phyloP scores from a whole-genome alignment of 1,140 invertebrate genomes.

The Solenopsis invicta region DNA sequence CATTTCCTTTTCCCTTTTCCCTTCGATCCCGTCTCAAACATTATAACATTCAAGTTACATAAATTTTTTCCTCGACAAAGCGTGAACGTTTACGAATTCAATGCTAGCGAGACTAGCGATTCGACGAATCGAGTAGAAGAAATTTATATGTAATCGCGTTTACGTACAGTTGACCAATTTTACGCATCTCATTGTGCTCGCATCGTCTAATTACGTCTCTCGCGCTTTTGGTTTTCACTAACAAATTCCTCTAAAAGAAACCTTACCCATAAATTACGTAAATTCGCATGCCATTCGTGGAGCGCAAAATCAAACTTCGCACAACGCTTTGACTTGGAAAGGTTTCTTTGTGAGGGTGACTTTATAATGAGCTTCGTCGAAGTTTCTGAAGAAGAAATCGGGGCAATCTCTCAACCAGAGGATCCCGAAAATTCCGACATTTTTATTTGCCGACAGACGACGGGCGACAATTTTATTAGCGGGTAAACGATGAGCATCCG shows the following conservation, averaged over 20 bases:
- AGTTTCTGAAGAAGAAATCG: background rate
- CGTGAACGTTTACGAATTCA: background rate
- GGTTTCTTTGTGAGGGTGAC: constrained; percentile 2
- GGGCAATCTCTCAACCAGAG: background rate
- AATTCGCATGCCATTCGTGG: background rate
- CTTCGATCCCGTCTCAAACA: background rate
- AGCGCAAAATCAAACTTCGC: background rate
- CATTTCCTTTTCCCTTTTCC: background rate
- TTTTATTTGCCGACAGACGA: constrained; percentile 1
- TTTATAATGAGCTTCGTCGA: constrained; percentile 3
- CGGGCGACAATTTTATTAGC: background rate
- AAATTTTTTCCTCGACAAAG: background rate
- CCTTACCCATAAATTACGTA: background rate
- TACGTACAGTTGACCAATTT: background rate
- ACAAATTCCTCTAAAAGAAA: background rate
- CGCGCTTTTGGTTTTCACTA: background rate
- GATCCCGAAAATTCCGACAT: constrained; percentile 8
- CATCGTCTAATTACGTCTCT: constrained; percentile 26
- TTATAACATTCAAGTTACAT: background rate
- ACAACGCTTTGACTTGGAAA: background rate
- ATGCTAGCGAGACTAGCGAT: background rate
- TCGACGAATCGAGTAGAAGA: background rate
- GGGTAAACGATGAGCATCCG: background rate
- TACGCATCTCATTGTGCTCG: background rate
- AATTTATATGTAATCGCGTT: background rate